These are phyloP conservation scores for Leptura quadrifasciata DNA, from an alignment of 2,888 invertebrate species.

Conservation along the genomic window DNA sequence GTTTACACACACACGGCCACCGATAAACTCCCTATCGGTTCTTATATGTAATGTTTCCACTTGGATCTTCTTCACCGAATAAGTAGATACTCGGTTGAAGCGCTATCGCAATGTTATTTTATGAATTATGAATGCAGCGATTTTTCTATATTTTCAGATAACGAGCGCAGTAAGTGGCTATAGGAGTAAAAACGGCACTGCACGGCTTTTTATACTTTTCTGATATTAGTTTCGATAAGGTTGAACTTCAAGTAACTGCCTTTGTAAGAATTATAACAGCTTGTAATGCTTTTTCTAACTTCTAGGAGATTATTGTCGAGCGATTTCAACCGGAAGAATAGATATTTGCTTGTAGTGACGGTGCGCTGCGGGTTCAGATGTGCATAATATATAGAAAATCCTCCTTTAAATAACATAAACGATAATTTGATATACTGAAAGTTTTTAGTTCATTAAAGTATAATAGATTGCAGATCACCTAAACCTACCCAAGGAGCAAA, in stretches of 20 bases:
- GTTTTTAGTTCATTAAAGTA: too few species aligned
- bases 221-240: constrained; percentile 28
- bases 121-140: constrained; percentile 62
- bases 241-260: constrained; percentile 10
- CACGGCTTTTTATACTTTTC: constrained; percentile 36
- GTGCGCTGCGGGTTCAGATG: too few species aligned
- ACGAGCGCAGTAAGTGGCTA: constrained; percentile 35
- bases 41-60: constrained; percentile 50
- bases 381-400: too few species aligned
- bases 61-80: constrained; percentile 48
- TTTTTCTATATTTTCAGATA: constrained; percentile 54
- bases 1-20: constrained; percentile 64
- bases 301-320: background rate
- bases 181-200: constrained; percentile 34
- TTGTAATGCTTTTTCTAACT: constrained; percentile 5
- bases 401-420: too few species aligned
- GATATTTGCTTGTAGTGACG: too few species aligned
- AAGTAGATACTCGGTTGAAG: constrained; percentile 49
- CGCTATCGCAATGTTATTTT: constrained; percentile 53
- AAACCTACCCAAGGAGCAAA: too few species aligned
- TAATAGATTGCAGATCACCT: too few species aligned
- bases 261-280: background rate
- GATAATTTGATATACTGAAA: too few species aligned
- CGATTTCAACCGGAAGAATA: too few species aligned
- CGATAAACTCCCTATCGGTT: constrained; percentile 61